These are phyloP conservation scores for Dryadula phaetusa DNA, from an alignment of 2,888 invertebrate species.

Conservation along the genomic window DNA sequence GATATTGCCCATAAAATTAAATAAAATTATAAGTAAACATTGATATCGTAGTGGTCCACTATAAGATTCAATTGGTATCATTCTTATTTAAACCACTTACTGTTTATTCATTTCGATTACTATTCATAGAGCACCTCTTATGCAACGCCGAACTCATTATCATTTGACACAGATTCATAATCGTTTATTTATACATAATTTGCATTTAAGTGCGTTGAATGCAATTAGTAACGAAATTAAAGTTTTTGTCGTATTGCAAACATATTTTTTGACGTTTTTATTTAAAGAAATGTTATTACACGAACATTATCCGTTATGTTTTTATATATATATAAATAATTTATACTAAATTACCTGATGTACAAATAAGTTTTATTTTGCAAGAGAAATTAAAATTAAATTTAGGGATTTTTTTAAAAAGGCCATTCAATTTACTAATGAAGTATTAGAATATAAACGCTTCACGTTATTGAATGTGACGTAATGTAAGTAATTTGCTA, in stretches of 20 bases:
- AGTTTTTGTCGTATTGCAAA: not conserved
- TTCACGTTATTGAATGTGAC: slow-evolving; percentile 8
- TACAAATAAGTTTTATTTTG: not conserved
- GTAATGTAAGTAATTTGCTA: slow-evolving; percentile 13
- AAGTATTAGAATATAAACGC: not conserved
- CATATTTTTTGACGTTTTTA: no score
- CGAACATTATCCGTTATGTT: no score
- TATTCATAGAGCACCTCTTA: slow-evolving; percentile 44
- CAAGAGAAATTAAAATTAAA: not conserved
- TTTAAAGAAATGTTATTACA: no score
- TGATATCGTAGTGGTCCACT: not conserved
- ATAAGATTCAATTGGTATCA: not conserved
- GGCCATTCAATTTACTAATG: not conserved
- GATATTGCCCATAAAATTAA: no score
- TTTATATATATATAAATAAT: not conserved
- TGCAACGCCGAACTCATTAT: slow-evolving; percentile 47
- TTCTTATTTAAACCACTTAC: slow-evolving; percentile 28
- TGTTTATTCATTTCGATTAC: slow-evolving; percentile 34
- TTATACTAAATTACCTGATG: not conserved
- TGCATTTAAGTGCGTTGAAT: slow-evolving; percentile 15
- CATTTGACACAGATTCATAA: slow-evolving; percentile 47
- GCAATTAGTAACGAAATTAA: not conserved
- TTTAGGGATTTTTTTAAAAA: not conserved
- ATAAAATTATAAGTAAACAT: not conserved
- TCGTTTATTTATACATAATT: slow-evolving; percentile 32